Evolutionary conservation across 2,888 invertebrate species (phyloP).

Genomic region (Ophioninae sp.): DNA sequence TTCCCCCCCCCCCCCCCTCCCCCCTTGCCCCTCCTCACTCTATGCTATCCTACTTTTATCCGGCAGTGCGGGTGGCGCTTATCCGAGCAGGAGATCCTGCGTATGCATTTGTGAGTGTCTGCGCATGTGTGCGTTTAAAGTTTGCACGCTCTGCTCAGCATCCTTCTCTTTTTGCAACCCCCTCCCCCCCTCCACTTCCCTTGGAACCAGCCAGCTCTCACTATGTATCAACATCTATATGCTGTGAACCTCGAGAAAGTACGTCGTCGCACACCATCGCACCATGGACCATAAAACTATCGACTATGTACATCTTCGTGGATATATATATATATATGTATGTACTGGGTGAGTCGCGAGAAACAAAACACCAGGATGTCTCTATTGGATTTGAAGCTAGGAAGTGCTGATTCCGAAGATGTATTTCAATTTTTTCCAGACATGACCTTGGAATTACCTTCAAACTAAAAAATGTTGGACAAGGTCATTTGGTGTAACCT

Average conservation of each 20-base stretch:
- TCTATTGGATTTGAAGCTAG: too few relatives aligned
- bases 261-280: conserved; percentile 31
- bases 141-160: conserved; percentile 42
- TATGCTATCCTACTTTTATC: conserved; percentile 41
- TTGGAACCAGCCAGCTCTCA: not conserved
- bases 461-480: too few relatives aligned
- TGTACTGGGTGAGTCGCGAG: too few relatives aligned
- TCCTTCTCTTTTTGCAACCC: conserved; percentile 19
- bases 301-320: conserved; percentile 4
- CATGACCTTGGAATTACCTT: too few relatives aligned
- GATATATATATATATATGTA: conserved; percentile 6
- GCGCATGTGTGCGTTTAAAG: conserved; percentile 56
- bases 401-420: too few relatives aligned
- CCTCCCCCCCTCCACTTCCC: conserved; percentile 10
- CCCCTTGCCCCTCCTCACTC: conserved; percentile 27
- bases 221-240: conserved; percentile 1
- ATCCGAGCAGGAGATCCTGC: conserved; percentile 14
- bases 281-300: conserved; percentile 42
- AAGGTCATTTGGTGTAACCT: too few relatives aligned
- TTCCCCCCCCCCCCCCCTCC: not conserved
- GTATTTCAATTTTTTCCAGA: too few relatives aligned
- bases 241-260: conserved; percentile 29
- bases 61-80: conserved; percentile 27
- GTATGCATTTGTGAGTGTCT: not conserved
- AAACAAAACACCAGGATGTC: too few relatives aligned